Percentiles rank a stretch among this genome's conserved stretches.
Evolutionary conservation across 2,113 vertebrate species (phyloP).

Genomic region (Oryzias woworae): DNA sequence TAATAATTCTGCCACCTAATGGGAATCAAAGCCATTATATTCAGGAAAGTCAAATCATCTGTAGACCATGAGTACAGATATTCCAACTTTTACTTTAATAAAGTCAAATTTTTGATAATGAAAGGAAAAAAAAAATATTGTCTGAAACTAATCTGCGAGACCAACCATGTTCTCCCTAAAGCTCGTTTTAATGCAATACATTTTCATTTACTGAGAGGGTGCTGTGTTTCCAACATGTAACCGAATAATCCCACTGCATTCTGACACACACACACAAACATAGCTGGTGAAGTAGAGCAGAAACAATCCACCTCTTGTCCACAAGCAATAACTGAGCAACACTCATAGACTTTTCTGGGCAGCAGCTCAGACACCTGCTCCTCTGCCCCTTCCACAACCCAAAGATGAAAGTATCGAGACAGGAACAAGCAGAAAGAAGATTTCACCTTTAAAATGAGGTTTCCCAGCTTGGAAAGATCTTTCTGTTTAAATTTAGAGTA

Average conservation of each 20-base stretch:
- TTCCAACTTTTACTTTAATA: neutral
- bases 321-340: neutral
- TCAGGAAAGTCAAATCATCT: neutral
- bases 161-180: neutral
- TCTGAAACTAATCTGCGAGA: neutral
- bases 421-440: neutral
- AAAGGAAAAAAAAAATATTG: neutral
- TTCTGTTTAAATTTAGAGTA: conserved; percentile 97
- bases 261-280: neutral
- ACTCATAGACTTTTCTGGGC: neutral
- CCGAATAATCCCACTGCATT: neutral
- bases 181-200: neutral
- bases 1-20: conserved; percentile 83
- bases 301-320: conserved; percentile 10
- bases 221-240: neutral
- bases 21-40: conserved; percentile 37
- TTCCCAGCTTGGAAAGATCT: conserved; percentile 87
- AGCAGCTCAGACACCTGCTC: neutral
- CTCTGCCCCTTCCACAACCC: too few relatives aligned
- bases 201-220: neutral
- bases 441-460: conserved; percentile 89
- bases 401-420: neutral
- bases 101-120: neutral
- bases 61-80: neutral
- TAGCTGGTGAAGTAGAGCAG: neutral